These are phyloP conservation scores for Leptarthrus brevirostris DNA, from an alignment of 2,888 invertebrate species.

Conservation along the genomic window DNA sequence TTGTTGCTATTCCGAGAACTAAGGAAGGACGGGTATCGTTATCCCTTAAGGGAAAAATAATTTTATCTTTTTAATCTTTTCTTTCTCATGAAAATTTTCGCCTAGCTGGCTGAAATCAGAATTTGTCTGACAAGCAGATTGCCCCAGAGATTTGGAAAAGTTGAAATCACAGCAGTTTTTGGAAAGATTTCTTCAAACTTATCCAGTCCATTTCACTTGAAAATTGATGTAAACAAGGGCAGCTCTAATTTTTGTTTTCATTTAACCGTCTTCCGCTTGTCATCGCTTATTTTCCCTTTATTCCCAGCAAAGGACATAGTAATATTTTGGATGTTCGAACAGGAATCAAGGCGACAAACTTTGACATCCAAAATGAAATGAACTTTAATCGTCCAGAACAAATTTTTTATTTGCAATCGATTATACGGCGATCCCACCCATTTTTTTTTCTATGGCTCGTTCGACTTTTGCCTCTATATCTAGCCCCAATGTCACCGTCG, in stretches of 20 bases:
- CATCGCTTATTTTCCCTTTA: too few relatives aligned
- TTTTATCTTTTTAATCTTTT: slow-evolving; percentile 2
- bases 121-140: not conserved
- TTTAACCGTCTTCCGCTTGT: not conserved
- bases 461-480: too few relatives aligned
- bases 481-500: too few relatives aligned
- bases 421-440: not conserved
- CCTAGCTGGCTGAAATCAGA: not conserved
- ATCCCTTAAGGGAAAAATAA: not conserved
- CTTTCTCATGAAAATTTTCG: not conserved
- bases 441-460: too few relatives aligned
- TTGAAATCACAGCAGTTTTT: not conserved
- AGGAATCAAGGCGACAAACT: not conserved
- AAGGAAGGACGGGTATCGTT: not conserved
- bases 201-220: too few relatives aligned
- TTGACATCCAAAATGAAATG: not conserved
- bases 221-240: too few relatives aligned
- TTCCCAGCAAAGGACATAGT: too few relatives aligned
- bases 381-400: not conserved
- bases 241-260: not conserved
- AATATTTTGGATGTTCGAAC: too few relatives aligned
- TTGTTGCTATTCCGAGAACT: not conserved
- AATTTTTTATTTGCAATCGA: not conserved
- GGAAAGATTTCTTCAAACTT: too few relatives aligned
- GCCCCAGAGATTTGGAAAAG: not conserved